Base-by-base conservation (phyloP, 2,888 invertebrate genomes). In the Caenorhabditis afra region DNA sequence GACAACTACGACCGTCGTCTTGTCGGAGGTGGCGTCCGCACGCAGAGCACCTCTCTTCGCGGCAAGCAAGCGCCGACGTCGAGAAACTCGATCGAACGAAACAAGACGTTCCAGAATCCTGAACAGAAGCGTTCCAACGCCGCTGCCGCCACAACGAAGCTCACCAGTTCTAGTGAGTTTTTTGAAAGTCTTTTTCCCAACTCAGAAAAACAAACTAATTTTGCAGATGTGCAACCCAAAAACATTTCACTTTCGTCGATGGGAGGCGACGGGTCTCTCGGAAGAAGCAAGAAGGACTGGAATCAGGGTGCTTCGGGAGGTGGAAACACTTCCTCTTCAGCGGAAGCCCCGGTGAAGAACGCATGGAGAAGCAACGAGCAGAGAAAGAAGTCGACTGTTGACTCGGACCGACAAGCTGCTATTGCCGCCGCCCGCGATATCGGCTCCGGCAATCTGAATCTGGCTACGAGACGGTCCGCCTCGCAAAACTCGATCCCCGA, bases 41-140 rank as follows among this genome's bases (percentile, higher is more conserved):
- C 52, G 10, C 61, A 55, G 45, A 74, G 74, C 44, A 79, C 74
- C 22, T 79, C 79, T 1, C 23, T 79, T 3, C 55, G 68, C n/a
- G n/a, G n/a, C 35, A 74, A 74, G 16, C 29, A 49, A 18, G 49
- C 14, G 5, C 68, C 74, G 39, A 52, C 62, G 1, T 47, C 75
- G 4, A 57, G 83, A 50, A 81, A 79, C 47, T 83, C 83, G 8
- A 44, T 80, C 4, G 83, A 83, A 35, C 45, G 74, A 22, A 62
- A 62, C n/a, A 50, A 57, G 39, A 49, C 29, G 39, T 23, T 23
- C 18, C 64, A 64, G 20, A 47, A 65, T 29, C 79, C 79, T 12
- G 79, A 79, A 14, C 67, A 67, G 16, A 73, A 68, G 22, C 47
- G 76, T 45, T 79, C 81, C 1, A n/a, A n/a, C n/a, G 58, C 68